Conservation (phyloP, 2,797 vertebrate species). For the Karalla daura region DNA sequence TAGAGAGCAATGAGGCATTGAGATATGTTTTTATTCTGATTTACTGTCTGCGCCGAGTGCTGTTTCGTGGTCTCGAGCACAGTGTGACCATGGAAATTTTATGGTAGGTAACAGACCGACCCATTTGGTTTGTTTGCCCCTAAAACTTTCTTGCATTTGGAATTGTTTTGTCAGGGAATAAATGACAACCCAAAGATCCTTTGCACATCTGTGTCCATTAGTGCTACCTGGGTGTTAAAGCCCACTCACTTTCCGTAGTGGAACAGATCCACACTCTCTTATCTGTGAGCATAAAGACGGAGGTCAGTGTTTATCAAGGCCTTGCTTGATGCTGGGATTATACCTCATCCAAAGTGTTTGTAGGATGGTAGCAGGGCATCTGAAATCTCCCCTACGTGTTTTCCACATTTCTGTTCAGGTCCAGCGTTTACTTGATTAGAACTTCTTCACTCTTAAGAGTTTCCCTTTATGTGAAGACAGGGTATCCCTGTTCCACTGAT, state of each 20-base stretch:
- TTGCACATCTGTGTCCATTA: not conserved
- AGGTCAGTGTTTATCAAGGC: slow-evolving; percentile 35
- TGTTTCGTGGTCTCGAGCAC: not conserved
- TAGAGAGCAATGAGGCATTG: too few relatives aligned
- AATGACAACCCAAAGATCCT: not conserved
- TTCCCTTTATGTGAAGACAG: not conserved
- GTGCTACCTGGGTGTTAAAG: not conserved
- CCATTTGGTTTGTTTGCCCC: not conserved
- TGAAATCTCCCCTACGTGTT: not conserved
- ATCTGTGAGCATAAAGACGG: slow-evolving; percentile 21
- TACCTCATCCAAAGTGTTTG: not conserved
- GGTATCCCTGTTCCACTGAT: not conserved
- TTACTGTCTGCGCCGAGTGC: not conserved
- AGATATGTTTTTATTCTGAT: not conserved
- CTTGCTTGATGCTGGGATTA: slow-evolving; percentile 8
- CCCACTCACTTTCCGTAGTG: not conserved
- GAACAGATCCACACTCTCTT: slow-evolving; percentile 21
- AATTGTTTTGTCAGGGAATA: not conserved
- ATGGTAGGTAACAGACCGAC: not conserved
- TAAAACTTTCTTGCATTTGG: not conserved
- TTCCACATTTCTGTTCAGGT: not conserved
- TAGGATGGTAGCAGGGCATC: not conserved
- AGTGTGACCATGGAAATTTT: not conserved
- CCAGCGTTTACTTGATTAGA: not conserved
- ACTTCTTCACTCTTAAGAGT: not conserved